Percentiles rank a stretch among this genome's conserved stretches.
Evolutionary conservation across 2,888 invertebrate genomes (phyloP).

Genomic region (Parochlus steinenii): DNA sequence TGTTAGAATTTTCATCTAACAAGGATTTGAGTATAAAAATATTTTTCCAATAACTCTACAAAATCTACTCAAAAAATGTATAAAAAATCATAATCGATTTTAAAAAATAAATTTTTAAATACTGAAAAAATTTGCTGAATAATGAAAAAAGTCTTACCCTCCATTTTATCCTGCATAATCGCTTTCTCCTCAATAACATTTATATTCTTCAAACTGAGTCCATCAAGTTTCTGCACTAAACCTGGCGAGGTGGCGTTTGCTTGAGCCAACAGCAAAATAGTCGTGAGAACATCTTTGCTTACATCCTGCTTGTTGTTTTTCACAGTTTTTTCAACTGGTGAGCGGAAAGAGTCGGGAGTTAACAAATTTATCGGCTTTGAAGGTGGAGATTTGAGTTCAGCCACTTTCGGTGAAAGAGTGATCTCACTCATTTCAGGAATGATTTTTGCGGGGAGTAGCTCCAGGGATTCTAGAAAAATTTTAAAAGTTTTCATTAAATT

Average conservation of each 20-base stretch:
- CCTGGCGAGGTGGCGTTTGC: slow-evolving; percentile 19
- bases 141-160: neutral
- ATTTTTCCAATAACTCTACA: no score
- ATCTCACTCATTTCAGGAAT: slow-evolving; percentile 10
- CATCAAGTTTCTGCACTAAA: neutral
- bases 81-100: no score
- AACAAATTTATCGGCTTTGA: slow-evolving; percentile 49
- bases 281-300: slow-evolving; percentile 27
- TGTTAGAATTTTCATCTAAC: no score
- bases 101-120: no score
- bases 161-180: slow-evolving; percentile 6
- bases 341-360: slow-evolving; percentile 75
- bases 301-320: slow-evolving; percentile 22
- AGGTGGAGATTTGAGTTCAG: slow-evolving; percentile 5
- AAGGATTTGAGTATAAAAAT: no score
- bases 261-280: slow-evolving; percentile 29
- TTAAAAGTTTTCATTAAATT: no score
- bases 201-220: slow-evolving; percentile 3
- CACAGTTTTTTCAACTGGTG: slow-evolving; percentile 24
- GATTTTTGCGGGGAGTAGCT: no score
- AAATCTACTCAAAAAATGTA: no score
- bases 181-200: slow-evolving; percentile 9
- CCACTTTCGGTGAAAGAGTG: slow-evolving; percentile 6
- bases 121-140: no score
- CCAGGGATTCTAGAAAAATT: no score